Evolutionary conservation across 2,888 invertebrate species (phyloP).

Genomic region (Digitonthophagus gazella): DNA sequence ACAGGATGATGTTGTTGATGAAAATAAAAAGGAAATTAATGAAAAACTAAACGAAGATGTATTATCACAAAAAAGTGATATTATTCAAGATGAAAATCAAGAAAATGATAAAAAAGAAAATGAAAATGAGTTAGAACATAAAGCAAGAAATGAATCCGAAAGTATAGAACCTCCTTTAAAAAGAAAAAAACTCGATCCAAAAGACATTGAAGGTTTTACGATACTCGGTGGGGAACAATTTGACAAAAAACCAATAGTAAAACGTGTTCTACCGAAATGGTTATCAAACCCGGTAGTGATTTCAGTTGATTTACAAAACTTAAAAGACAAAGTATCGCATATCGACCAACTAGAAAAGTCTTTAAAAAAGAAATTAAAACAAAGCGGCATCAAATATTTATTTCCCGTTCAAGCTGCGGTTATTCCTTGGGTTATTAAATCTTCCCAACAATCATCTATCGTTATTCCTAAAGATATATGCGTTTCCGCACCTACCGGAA

Average conservation of each 20-base stretch:
- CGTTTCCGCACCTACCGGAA: constrained; percentile 96
- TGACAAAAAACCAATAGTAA: constrained; percentile 62
- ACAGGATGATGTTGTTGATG: constrained; percentile 39
- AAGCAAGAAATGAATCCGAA: constrained; percentile 32
- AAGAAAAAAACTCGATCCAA: constrained; percentile 25
- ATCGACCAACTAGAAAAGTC: constrained; percentile 62
- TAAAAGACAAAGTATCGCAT: constrained; percentile 56
- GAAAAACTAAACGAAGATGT: constrained; percentile 36
- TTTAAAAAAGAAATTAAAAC: constrained; percentile 62
- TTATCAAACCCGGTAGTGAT: constrained; percentile 76
- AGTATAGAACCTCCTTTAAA: constrained; percentile 23
- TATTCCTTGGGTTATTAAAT: constrained; percentile 72
- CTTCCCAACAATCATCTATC: constrained; percentile 58
- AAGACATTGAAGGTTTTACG: constrained; percentile 57
- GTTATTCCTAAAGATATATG: constrained; percentile 87
- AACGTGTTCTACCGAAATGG: constrained; percentile 84
- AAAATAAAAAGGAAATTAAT: constrained; percentile 1
- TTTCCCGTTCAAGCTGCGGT: constrained; percentile 85
- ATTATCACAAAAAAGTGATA: no score
- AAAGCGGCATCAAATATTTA: constrained; percentile 70
- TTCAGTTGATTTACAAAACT: constrained; percentile 66
- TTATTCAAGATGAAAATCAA: constrained; percentile 59
- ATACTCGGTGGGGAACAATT: constrained; percentile 66
- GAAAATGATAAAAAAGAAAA: constrained; percentile 41
- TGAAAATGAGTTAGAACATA: constrained; percentile 29